Base-by-base conservation (phyloP, 2,888 invertebrate genomes). In the Phengaris arion region DNA sequence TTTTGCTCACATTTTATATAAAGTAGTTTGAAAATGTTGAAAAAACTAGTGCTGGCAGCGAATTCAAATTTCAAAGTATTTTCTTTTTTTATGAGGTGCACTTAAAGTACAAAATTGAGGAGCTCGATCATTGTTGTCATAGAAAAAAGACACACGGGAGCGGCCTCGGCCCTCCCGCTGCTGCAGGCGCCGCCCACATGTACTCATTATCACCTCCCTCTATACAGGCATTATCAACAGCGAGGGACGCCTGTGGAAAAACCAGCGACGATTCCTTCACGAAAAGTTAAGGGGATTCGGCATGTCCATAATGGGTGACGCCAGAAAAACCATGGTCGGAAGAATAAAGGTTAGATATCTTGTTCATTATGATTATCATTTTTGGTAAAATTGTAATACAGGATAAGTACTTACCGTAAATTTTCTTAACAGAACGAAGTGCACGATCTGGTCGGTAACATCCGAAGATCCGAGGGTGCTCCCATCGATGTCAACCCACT, bases 191-290 rank as follows among this genome's bases (percentile, higher is more conserved):
- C 90, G 88, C 92, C 90, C 89, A 88, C 88, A 81, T 78, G 77
- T 79, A 79, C 81, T 80, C 79, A 85, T 76, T 77, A 75, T 79
- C 76, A 81, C 79, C 80, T 78, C 80, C 81, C 86, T 80, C 78
- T 82, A 85, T 89, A 74, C 94, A 98, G 98, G 98, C 82, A 96
- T 98, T 82, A 96, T 98, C 85, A 98, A 98, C 89, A 96, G 97
- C 82, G 97, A 97, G 81, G 98, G 98, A 78, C 95, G 96, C 80
- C 93, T 98, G 82, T 98, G 98, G 98, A 98, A 97, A 88, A 97
- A 96, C 83, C 98, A 98, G 87, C 94, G 98, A 77, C 95, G 96
- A 80, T 98, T 98, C 90, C 94, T 98, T 74, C 98, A 98, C 86
- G 97, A 97, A 81, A 96, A 97, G 81, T 94, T 98, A 2, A 95